phyloP scores from a whole-genome alignment of 2,113 vertebrate species.

The Perognathus longimembris region DNA sequence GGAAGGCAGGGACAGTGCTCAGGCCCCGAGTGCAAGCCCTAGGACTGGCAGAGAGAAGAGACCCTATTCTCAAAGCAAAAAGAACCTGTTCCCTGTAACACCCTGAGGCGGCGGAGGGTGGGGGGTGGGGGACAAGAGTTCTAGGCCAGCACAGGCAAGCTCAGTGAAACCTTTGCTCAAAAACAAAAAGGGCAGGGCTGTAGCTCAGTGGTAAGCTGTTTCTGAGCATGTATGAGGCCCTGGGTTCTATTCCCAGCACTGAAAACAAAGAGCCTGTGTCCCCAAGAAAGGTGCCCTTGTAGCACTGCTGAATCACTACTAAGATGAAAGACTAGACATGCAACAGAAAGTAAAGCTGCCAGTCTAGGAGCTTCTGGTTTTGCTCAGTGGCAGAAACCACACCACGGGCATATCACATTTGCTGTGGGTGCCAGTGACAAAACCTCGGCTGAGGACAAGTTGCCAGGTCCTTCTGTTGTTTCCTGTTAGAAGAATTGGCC shows the following conservation, averaged over 20 bases:
- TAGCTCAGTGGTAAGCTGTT: too few relatives aligned
- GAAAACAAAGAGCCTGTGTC: neutral
- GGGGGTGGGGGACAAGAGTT: neutral
- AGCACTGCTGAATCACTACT: neutral
- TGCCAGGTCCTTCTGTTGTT: neutral
- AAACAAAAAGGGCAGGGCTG: too few relatives aligned
- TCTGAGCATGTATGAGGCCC: too few relatives aligned
- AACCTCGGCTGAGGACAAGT: neutral
- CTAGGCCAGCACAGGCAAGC: neutral
- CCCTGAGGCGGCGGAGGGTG: neutral
- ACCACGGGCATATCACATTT: too few relatives aligned
- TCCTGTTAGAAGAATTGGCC: accelerated
- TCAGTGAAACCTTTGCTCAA: too few relatives aligned
- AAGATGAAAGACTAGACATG: neutral
- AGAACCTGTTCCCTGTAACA: neutral
- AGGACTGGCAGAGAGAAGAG: too few relatives aligned
- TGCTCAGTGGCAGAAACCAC: neutral
- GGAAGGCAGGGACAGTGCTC: too few relatives aligned
- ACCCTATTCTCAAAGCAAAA: too few relatives aligned
- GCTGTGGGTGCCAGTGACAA: neutral
- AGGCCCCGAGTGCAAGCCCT: too few relatives aligned
- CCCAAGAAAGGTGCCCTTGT: neutral
- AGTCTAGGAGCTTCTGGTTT: neutral
- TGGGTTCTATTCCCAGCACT: too few relatives aligned
- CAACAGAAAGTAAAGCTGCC: neutral